Conservation (phyloP, 2,888 invertebrate species). For the Athrips mouffetella region DNA sequence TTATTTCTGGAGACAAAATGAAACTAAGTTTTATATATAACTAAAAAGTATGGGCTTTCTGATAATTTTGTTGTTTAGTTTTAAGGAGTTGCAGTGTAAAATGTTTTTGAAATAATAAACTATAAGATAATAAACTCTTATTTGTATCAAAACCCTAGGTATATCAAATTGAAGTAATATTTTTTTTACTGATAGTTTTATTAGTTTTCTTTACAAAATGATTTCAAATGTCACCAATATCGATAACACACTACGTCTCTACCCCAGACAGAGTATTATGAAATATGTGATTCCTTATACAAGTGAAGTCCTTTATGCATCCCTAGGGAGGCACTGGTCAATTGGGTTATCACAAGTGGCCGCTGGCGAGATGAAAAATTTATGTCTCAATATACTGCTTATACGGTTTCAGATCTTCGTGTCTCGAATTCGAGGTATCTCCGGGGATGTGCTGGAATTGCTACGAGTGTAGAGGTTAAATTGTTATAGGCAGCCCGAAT, state of each 20-base stretch:
- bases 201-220: too few species aligned
- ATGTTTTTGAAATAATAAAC: too few species aligned
- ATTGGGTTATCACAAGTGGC: constrained; percentile 75
- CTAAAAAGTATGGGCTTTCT: too few species aligned
- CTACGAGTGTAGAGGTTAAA: constrained; percentile 17
- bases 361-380: constrained; percentile 75
- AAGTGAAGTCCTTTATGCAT: constrained; percentile 76
- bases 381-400: constrained; percentile 74
- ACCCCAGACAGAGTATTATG: constrained; percentile 57
- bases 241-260: constrained; percentile 22
- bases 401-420: constrained; percentile 54
- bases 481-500: constrained; percentile 18
- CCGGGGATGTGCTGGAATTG: constrained; percentile 40
- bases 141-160: too few species aligned
- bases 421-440: constrained; percentile 53
- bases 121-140: too few species aligned
- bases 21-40: too few species aligned
- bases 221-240: background rate
- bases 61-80: too few species aligned
- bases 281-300: constrained; percentile 78
- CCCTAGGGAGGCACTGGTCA: constrained; percentile 71
- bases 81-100: too few species aligned
- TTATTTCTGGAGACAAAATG: too few species aligned
- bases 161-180: too few species aligned
- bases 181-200: too few species aligned